phyloP scores from a whole-genome alignment of 1,140 invertebrate genomes.

The Drosophila serrata region DNA sequence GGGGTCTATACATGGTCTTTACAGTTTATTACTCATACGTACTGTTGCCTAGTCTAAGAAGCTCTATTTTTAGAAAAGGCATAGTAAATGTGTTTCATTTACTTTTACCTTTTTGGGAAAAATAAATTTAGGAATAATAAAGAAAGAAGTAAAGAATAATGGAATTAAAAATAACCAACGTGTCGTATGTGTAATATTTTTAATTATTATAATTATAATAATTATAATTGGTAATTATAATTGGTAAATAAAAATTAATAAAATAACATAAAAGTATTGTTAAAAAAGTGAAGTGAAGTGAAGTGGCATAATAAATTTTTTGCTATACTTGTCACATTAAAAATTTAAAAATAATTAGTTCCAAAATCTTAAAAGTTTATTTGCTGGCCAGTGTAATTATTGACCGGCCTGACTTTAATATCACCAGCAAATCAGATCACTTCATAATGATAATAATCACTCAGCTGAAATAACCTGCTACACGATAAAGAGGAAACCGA shows the following conservation, averaged over 20 bases:
- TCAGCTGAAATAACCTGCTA: conserved; percentile 65
- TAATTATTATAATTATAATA: too few species aligned
- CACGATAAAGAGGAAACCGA: conserved; percentile 22
- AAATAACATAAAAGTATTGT: not conserved
- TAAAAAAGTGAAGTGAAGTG: too few species aligned
- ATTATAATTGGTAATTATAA: too few species aligned
- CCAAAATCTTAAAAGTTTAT: not conserved
- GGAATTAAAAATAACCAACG: not conserved
- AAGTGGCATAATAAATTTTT: too few species aligned
- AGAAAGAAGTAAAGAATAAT: not conserved
- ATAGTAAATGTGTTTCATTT: too few species aligned
- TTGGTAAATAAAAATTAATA: not conserved
- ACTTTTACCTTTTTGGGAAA: too few species aligned
- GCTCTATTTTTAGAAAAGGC: not conserved
- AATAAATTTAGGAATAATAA: accelerated
- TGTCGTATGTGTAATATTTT: not conserved
- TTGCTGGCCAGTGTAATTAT: conserved; percentile 40
- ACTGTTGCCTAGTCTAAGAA: not conserved
- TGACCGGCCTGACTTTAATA: conserved; percentile 50
- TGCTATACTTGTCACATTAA: not conserved
- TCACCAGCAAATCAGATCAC: conserved; percentile 54
- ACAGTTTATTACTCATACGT: conserved; percentile 2
- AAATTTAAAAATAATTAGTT: not conserved
- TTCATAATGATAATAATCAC: conserved; percentile 69
- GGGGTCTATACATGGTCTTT: not conserved